These are phyloP conservation scores for Pseudolaguvia tuberculata DNA, from an alignment of 2,113 vertebrate genomes.

Conservation along the genomic window DNA sequence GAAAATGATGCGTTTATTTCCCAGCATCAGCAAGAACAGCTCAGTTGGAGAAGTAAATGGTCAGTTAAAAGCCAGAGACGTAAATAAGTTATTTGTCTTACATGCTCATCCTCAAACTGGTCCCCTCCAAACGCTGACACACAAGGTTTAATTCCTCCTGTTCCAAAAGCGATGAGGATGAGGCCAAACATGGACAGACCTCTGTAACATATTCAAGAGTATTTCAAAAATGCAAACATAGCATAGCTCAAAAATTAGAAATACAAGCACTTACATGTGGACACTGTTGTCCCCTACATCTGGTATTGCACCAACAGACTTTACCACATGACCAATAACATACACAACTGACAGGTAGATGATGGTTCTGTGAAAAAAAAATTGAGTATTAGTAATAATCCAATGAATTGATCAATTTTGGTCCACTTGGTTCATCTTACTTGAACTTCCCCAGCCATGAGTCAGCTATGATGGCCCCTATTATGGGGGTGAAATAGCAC, in stretches of 20 bases:
- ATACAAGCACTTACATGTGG: constrained; percentile 80
- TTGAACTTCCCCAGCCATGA: constrained; percentile 95
- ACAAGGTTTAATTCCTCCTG: constrained; percentile 96
- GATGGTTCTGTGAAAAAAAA: constrained; percentile 80
- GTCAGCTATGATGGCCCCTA: constrained; percentile 92
- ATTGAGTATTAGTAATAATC: neutral
- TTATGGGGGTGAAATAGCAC: constrained; percentile 92
- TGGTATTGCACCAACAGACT: constrained; percentile 91
- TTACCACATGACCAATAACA: constrained; percentile 88
- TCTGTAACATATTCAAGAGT: constrained; percentile 59
- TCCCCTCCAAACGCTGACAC: constrained; percentile 96
- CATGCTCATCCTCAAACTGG: constrained; percentile 90
- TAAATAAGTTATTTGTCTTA: constrained; percentile 62
- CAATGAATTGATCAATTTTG: neutral
- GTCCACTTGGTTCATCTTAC: constrained; percentile 66
- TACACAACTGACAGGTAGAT: constrained; percentile 93
- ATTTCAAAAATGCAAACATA: neutral
- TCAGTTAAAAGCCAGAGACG: too few species aligned
- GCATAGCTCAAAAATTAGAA: constrained; percentile 1
- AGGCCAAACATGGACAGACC: constrained; percentile 82
- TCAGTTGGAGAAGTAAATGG: too few species aligned
- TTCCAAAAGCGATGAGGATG: constrained; percentile 89
- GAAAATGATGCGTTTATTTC: too few species aligned
- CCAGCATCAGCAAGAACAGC: too few species aligned
- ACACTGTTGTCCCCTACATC: constrained; percentile 71